These are phyloP conservation scores for Myathropa florea DNA, from an alignment of 2,888 invertebrate genomes.

Conservation along the genomic window DNA sequence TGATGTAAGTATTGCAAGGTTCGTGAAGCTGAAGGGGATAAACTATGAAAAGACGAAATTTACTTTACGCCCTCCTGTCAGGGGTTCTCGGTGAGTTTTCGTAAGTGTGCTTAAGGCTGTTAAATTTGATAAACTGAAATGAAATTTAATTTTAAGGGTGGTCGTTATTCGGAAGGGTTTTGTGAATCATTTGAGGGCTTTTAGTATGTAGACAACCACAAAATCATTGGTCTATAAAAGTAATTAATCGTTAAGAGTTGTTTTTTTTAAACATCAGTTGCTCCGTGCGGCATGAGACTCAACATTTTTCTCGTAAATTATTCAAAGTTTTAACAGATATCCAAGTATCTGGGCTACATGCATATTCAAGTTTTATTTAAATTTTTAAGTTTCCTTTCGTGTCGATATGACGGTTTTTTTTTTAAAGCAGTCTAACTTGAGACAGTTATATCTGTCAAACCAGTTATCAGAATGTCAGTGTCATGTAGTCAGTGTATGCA, in stretches of 20 bases:
- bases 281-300: too few relatives aligned
- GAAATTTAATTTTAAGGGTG: neutral
- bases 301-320: too few relatives aligned
- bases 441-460: too few relatives aligned
- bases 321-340: too few relatives aligned
- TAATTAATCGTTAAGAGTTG: neutral
- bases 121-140: neutral
- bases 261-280: neutral
- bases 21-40: conserved; percentile 23
- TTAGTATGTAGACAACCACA: neutral
- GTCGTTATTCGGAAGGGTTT: neutral
- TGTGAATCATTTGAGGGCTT: neutral
- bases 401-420: too few relatives aligned
- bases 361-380: too few relatives aligned
- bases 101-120: neutral
- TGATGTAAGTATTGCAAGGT: neutral
- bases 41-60: conserved; percentile 23
- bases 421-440: too few relatives aligned
- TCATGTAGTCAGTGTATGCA: too few relatives aligned
- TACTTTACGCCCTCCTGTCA: conserved; percentile 1
- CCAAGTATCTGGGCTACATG: too few relatives aligned
- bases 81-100: neutral
- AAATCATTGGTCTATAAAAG: neutral
- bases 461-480: too few relatives aligned
- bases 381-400: too few relatives aligned